These are phyloP conservation scores for Petrocephalus schoutedeni DNA, from an alignment of 2,797 vertebrate species.

Conservation along the genomic window DNA sequence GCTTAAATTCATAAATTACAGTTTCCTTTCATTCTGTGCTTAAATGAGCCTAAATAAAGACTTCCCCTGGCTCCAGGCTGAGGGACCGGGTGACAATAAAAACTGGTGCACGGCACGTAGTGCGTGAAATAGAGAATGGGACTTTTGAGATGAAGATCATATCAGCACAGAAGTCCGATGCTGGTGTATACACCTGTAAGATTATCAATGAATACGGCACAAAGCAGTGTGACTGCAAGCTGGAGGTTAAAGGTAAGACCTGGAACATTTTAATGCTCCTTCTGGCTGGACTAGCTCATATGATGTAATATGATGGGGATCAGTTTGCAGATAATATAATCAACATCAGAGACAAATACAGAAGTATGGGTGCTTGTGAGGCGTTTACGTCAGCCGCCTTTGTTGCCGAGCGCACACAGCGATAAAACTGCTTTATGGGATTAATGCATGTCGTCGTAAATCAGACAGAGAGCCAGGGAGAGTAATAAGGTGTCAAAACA, in stretches of 20 bases:
- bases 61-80: slow-evolving; percentile 64
- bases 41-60: background rate
- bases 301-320: background rate
- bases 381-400: background rate
- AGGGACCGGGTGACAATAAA: slow-evolving; percentile 89
- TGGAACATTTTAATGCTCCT: background rate
- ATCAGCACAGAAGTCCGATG: slow-evolving; percentile 71
- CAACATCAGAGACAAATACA: background rate
- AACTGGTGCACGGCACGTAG: slow-evolving; percentile 71
- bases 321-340: background rate
- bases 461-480: background rate
- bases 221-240: slow-evolving; percentile 84
- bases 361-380: background rate
- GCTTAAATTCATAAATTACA: background rate
- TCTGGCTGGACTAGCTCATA: background rate
- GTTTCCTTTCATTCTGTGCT: background rate
- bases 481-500: background rate
- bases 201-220: slow-evolving; percentile 95
- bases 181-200: slow-evolving; percentile 89
- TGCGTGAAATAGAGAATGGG: slow-evolving; percentile 67
- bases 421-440: background rate
- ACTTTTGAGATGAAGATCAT: slow-evolving; percentile 77
- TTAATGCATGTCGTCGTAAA: background rate
- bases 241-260: slow-evolving; percentile 85
- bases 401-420: background rate